Percentiles rank a stretch among this genome's conserved stretches.
phyloP scores from a whole-genome alignment of 1,140 invertebrate genomes.

The Pinna nobilis region DNA sequence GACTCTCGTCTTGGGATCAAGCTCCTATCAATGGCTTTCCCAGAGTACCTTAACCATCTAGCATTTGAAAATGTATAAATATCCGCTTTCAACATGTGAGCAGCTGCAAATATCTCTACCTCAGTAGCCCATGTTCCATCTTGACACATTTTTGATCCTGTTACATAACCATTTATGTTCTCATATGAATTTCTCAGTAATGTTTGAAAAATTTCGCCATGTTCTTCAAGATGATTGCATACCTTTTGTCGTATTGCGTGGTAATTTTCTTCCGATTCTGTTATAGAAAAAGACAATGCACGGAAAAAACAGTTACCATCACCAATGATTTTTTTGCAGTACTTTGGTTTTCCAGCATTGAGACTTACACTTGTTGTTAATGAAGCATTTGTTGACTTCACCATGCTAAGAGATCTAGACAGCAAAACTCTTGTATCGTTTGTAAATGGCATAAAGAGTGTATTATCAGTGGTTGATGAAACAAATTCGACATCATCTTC shows the following conservation, averaged over 20 bases:
- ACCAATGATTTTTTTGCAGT: neutral
- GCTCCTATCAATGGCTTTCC: neutral
- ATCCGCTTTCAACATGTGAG: neutral
- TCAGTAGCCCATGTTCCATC: conserved; percentile 7
- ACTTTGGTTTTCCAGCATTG: neutral
- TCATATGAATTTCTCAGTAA: neutral
- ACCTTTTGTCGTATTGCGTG: neutral
- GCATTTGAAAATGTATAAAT: neutral
- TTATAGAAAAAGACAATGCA: neutral
- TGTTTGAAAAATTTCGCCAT: neutral
- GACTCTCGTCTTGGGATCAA: neutral
- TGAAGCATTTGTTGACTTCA: too few species aligned
- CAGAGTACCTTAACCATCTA: neutral
- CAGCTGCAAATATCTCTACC: neutral
- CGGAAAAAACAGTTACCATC: neutral
- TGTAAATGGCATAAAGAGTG: too few species aligned
- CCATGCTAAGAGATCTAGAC: too few species aligned
- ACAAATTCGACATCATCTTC: neutral
- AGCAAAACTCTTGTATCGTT: too few species aligned
- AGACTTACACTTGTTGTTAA: too few species aligned
- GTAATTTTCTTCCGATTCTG: neutral
- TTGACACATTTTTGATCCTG: neutral
- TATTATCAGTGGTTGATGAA: too few species aligned
- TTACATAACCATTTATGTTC: neutral
- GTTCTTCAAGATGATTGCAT: neutral